Percentiles rank a stretch among this genome's conserved stretches.
These are phyloP conservation scores for Ferrisia virgata DNA, from an alignment of 2,888 invertebrate species.

Conservation along the genomic window DNA sequence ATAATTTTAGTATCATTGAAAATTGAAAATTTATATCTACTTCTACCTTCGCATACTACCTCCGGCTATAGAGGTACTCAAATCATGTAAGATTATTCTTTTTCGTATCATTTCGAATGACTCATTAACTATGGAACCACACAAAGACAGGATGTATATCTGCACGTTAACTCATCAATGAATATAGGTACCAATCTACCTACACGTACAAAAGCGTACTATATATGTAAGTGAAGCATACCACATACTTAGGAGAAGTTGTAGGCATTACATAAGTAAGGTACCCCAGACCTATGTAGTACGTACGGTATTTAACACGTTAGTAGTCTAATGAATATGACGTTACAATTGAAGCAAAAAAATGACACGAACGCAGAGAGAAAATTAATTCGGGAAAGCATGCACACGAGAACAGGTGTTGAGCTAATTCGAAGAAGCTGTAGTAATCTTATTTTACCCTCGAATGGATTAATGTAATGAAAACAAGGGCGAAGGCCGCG, in stretches of 20 bases:
- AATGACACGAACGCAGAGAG: neutral
- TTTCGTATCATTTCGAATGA: neutral
- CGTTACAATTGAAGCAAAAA: constrained; percentile 28
- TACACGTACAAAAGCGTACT: too few species aligned
- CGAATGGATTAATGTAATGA: constrained; percentile 40
- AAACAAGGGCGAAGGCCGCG: constrained; percentile 33
- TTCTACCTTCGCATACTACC: too few species aligned
- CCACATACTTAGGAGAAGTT: too few species aligned
- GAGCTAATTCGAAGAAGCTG: constrained; percentile 11
- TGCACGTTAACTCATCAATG: too few species aligned
- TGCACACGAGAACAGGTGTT: constrained; percentile 13
- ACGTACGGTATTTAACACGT: neutral
- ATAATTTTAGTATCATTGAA: too few species aligned
- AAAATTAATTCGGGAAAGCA: constrained; percentile 21
- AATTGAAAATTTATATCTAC: neutral
- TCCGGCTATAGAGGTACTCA: too few species aligned
- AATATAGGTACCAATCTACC: too few species aligned
- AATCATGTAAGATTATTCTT: too few species aligned
- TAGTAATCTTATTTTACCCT: constrained; percentile 41
- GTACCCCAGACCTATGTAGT: neutral
- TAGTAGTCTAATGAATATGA: neutral
- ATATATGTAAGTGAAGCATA: too few species aligned
- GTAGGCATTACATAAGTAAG: too few species aligned
- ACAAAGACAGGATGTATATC: neutral
- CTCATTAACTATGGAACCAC: neutral